These are phyloP conservation scores for Parazoanthus darwini DNA, from an alignment of 92 coral and sea anemone genomes.

Conservation along the genomic window DNA sequence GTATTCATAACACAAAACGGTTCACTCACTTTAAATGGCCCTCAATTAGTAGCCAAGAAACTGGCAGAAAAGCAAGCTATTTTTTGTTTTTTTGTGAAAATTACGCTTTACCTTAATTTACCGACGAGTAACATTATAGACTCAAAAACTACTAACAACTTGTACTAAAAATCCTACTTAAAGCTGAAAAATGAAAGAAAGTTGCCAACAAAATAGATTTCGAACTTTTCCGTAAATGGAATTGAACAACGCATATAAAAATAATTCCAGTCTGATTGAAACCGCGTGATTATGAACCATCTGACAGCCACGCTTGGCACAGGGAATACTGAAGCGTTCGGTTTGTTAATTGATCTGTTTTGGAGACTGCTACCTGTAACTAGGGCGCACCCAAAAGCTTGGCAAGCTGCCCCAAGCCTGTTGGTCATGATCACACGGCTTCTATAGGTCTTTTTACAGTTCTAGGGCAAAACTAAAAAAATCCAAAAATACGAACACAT, in stretches of 20 bases:
- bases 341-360: neutral
- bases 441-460: neutral
- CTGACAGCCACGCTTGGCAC: constrained; percentile 13
- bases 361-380: neutral
- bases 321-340: neutral
- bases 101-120: neutral
- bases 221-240: constrained; percentile 3
- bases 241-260: neutral
- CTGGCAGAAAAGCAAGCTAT: no score
- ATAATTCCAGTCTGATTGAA: neutral
- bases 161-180: neutral
- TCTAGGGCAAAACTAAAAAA: neutral
- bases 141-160: neutral
- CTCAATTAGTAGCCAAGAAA: no score
- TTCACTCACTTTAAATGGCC: no score
- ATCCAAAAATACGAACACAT: neutral
- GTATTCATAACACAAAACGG: no score
- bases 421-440: neutral
- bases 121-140: neutral
- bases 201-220: constrained; percentile 8
- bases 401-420: neutral
- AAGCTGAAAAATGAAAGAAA: neutral
- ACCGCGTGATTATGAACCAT: constrained; percentile 29
- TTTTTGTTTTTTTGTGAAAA: no score
- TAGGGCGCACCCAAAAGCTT: constrained; percentile 9